A percentile compares a stretch with the other conserved stretches of the same genome.
Conservation (phyloP, 2,797 vertebrate genomes). For the Coccyzus lansbergi region DNA sequence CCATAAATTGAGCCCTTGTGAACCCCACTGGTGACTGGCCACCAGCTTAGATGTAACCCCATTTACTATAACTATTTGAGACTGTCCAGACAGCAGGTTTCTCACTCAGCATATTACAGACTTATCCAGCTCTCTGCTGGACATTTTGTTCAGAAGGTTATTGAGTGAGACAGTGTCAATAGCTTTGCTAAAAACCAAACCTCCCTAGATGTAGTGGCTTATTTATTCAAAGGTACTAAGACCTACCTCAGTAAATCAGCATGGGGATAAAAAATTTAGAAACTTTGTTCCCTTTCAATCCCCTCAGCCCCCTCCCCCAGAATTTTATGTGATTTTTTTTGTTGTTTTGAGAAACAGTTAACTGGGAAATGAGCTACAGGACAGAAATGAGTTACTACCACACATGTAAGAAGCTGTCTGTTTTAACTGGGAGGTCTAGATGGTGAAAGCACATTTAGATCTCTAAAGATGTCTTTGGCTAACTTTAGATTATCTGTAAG, state of each 20-base stretch:
- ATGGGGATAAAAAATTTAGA: neutral
- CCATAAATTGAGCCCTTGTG: no score
- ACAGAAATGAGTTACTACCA: neutral
- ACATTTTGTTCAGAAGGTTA: no score
- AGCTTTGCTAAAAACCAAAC: neutral
- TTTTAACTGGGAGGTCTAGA: neutral
- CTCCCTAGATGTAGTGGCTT: rapidly evolving
- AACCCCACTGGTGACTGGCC: no score
- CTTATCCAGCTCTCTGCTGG: no score
- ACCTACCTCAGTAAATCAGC: neutral
- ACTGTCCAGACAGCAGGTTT: rapidly evolving
- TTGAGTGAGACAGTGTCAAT: neutral
- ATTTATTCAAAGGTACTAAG: neutral
- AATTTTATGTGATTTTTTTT: neutral
- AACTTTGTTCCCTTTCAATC: no score
- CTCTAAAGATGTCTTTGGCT: neutral
- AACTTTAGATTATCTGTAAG: neutral
- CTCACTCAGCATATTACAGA: no score
- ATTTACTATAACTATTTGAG: neutral
- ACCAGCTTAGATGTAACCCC: neutral
- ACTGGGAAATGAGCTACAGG: neutral
- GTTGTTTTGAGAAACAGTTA: slow-evolving; percentile 12
- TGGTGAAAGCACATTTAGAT: neutral
- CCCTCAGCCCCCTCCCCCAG: no score
- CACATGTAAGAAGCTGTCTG: rapidly evolving